Base-by-base conservation (phyloP, 2,797 vertebrate genomes). In the Gymnoscopelus braueri region DNA sequence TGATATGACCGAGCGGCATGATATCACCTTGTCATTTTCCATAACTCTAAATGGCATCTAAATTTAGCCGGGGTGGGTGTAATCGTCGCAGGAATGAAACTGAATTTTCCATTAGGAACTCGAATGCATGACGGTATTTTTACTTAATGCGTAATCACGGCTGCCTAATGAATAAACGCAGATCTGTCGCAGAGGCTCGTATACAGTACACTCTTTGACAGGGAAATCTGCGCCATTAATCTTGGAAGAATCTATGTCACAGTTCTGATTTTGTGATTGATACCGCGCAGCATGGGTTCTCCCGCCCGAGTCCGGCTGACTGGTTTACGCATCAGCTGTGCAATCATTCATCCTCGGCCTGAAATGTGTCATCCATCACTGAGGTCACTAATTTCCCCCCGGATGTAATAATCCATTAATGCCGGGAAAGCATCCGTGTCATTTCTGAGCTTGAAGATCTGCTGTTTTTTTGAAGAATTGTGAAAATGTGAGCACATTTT, bases 281-380 rank as follows among this genome's bases (percentile, higher is more conserved):
- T 88, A 83, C 65, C 9, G 13, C 32, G 54, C 19, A 19, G 60
- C 64, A 72, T 70, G 52, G 59, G 67, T 76, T 69, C 63, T 69
- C 61, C 84, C 83, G 9, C 50, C 78, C 71, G 82, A 86, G 88
- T 85, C 80, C 89, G 77, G 76, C 5, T 64, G 81, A 84, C 73
- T 68, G 68, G 78, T 85, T 84, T 81, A 81, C 87, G 81, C 67
- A 78, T 52, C 55, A 61, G 75, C 78, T 84, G 77, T 69, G 78
- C 83, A 82, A 87, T 89, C 83, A 91, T 79, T 90, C 84, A 88
- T 72, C 62, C 60, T 67, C 77, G 84, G 53, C 47, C 60, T 60
- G 5, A 80, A 77, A 83, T 76, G 69, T 63, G 61, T 69, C 81
- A 90, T 92, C 90, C 84, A 91, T 92, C 89, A 90, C 68, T 81